A percentile compares a stretch with the other conserved stretches of the same genome.
Conservation (phyloP, 2,113 vertebrate species). For the Ptychochromis oligacanthus region DNA sequence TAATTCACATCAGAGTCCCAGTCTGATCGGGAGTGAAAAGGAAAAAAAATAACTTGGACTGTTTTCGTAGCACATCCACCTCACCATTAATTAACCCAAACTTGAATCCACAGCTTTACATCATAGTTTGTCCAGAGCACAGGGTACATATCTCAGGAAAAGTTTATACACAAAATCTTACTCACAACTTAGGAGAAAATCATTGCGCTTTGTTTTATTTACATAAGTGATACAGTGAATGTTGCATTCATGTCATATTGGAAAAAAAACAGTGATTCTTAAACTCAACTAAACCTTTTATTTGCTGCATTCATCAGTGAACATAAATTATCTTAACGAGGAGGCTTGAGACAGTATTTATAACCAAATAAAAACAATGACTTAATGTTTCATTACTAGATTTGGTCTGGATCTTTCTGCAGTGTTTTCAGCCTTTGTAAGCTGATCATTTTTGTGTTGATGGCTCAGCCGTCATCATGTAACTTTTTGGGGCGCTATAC, state of each 20-base stretch:
- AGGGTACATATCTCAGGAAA: background rate
- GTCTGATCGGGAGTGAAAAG: background rate
- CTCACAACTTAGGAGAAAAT: background rate
- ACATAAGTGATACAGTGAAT: slow-evolving; percentile 10
- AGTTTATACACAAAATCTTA: background rate
- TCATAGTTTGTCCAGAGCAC: background rate
- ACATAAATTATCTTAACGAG: background rate
- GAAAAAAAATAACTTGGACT: background rate
- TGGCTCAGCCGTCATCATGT: background rate
- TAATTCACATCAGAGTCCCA: background rate
- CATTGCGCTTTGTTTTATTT: slow-evolving; percentile 13
- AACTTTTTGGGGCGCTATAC: background rate
- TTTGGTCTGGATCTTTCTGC: background rate
- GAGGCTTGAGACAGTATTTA: background rate
- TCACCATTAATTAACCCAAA: background rate
- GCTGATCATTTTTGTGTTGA: background rate
- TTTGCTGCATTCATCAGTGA: background rate
- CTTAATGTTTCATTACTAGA: background rate
- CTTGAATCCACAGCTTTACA: background rate
- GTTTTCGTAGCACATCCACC: background rate
- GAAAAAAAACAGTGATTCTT: background rate
- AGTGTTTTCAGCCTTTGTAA: background rate
- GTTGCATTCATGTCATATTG: slow-evolving; percentile 17
- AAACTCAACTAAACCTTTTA: background rate
- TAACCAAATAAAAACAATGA: background rate